Base-by-base conservation (phyloP, 2,113 vertebrate species). In the Plecturocebus donacophilus region DNA sequence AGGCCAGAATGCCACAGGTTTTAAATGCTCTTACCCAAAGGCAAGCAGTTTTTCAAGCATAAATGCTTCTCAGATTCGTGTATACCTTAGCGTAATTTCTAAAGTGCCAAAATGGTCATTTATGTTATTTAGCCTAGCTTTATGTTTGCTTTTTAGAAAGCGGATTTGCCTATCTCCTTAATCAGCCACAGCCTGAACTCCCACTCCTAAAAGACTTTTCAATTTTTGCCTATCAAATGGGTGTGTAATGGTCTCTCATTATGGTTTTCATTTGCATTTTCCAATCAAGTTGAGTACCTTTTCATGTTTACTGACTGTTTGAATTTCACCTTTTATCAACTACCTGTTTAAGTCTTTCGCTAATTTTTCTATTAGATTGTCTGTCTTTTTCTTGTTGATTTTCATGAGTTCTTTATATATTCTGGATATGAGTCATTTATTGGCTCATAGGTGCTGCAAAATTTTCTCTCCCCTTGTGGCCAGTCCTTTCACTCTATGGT, bases 211-310 rank as follows among this genome's bases (percentile, higher is more conserved):
- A n/a, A 90, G 54, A 89, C 25, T 91, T 70, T 77, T 5, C 11
- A 17, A 27, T 49, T 70, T 86, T 87, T 91, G 30, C 49, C 75
- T 76, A 30, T 86, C 80, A 68, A 77, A 82, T 95, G 49, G 25
- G 40, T 76, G 38, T 76, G 42, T 82, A 90, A 54, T 76, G 10
- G 25, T 86, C 95, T 93, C 38, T 87, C 35, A 93, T 90, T 97
- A 70, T 42, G 7, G 23, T 52, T 93, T 70, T 82, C 10, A 87
- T 87, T 90, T 91, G 35, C 13, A 52, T 92, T 80, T 84, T 84
- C 42, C 64, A 71, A 90, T 56, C 54, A 81, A 76, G 42, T 38
- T 87, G 54, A 90, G 23, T 21, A 52, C 68, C 14, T 87, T 95
- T 84, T 87, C 35, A 27, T 58, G 6, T 76, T 90, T 61, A 70